Base-by-base conservation (phyloP, 2,113 vertebrate genomes). In the Cavia aperea region DNA sequence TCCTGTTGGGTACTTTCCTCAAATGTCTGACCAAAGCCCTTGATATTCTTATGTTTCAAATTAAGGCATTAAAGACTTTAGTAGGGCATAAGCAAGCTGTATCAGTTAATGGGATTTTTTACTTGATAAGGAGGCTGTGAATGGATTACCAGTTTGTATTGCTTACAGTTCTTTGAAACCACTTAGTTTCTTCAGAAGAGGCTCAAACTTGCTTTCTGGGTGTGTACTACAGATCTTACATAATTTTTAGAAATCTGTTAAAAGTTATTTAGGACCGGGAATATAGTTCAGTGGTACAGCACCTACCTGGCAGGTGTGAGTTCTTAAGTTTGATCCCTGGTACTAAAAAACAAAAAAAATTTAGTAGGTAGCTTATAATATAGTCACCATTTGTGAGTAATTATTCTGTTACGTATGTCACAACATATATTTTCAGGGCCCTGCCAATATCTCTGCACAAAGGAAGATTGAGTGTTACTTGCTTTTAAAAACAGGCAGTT, bases 11-110 rank as follows among this genome's bases (percentile, higher is more conserved):
- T 81, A 68, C 33, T 18, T 87, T 86, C 12, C 56, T 95, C 63
- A 83, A 58, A 73, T 66, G 4, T 79, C 29, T 92, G n/a, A 1
- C 91, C 29, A 81, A 65, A 92, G 18, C 24, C 24, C 0, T 29
- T 78, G 49, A 9, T 29, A 75, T 91, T 91, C 51, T 65, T 91
- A 86, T 91, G 9, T 88, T 94, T 94, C 49, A 84, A 66, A 75
- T 16, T 75, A 79, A 94, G 31, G 0, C 29, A 33, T 72, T 88
- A 56, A 92, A 92, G 36, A 18, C n/a, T 24, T 92, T 33, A 77
- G 13, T 68, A 58, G 49, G 29, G 43, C 11, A 39, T 49, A 65
- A 81, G 54, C 88, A 73, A 78, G 29, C 18, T 46, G 82, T 63
- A 46, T 66, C 12, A 63, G 15, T 68, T 75, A 56, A 33, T 56